Percentiles rank a stretch among this genome's conserved stretches.
phyloP scores from a whole-genome alignment of 2,113 vertebrate species.

The Pachyramphus minor region DNA sequence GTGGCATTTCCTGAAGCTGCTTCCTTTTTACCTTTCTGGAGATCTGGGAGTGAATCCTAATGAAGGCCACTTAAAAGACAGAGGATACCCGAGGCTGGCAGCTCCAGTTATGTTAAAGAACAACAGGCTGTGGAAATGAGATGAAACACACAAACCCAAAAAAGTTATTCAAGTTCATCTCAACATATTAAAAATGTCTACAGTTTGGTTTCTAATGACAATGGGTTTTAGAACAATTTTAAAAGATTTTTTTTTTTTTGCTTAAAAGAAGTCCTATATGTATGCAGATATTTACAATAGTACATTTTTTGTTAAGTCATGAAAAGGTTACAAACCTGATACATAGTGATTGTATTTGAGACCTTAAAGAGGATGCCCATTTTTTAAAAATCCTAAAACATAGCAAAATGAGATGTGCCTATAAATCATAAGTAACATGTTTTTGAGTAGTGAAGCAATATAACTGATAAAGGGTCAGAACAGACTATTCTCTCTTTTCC shows the following conservation, averaged over 20 bases:
- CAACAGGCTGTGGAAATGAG: neutral
- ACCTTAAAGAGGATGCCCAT: neutral
- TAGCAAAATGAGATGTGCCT: neutral
- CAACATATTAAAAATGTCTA: neutral
- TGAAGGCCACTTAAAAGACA: neutral
- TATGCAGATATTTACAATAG: neutral
- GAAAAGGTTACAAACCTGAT: neutral
- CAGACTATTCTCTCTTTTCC: neutral
- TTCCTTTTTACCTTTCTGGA: neutral
- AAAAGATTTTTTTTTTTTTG: neutral
- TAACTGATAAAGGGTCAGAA: neutral
- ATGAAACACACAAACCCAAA: neutral
- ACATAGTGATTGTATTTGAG: neutral
- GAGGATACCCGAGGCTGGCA: neutral
- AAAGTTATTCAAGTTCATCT: neutral
- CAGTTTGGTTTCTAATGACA: neutral
- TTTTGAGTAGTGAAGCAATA: neutral
- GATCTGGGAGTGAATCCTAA: neutral
- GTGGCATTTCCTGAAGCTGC: neutral
- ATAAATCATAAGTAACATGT: neutral
- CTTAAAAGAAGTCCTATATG: neutral
- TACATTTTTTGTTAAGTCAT: neutral
- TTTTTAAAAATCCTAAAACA: neutral
- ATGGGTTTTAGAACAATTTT: neutral
- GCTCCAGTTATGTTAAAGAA: neutral